phyloP scores from a whole-genome alignment of 2,113 vertebrate genomes.

The Toxostoma redivivum region DNA sequence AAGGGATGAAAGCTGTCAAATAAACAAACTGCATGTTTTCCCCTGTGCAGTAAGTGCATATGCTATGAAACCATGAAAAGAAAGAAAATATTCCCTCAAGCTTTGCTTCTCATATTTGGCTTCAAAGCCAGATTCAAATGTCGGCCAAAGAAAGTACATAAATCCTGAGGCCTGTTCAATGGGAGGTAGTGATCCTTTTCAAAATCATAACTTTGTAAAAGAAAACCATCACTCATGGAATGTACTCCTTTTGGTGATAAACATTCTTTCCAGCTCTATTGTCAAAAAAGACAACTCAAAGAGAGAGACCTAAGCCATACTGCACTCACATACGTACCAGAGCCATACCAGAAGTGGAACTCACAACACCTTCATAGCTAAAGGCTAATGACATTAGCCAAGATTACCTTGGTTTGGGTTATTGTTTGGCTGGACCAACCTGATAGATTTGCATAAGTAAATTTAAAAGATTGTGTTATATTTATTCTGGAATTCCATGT shows the following conservation, averaged over 20 bases:
- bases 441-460: neutral
- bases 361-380: neutral
- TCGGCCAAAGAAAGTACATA: slow-evolving; percentile 55
- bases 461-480: slow-evolving; percentile 1
- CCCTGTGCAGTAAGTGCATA: neutral
- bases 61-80: neutral
- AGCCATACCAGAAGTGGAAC: neutral
- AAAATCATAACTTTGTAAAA: neutral
- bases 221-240: slow-evolving; percentile 32
- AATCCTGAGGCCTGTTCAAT: slow-evolving; percentile 35
- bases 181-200: slow-evolving; percentile 29
- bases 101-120: slow-evolving; percentile 20
- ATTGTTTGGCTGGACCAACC: neutral
- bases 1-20: neutral
- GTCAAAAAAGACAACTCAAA: neutral
- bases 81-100: neutral
- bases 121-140: slow-evolving; percentile 14
- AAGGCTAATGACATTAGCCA: neutral
- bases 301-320: neutral
- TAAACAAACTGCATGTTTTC: slow-evolving; percentile 15
- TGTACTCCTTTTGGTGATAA: slow-evolving; percentile 3
- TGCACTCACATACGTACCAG: neutral
- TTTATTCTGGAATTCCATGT: slow-evolving; percentile 14
- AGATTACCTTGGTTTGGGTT: neutral
- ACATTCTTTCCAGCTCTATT: neutral